phyloP scores from a whole-genome alignment of 2,797 vertebrate genomes.

The Cyclopterus lumpus region DNA sequence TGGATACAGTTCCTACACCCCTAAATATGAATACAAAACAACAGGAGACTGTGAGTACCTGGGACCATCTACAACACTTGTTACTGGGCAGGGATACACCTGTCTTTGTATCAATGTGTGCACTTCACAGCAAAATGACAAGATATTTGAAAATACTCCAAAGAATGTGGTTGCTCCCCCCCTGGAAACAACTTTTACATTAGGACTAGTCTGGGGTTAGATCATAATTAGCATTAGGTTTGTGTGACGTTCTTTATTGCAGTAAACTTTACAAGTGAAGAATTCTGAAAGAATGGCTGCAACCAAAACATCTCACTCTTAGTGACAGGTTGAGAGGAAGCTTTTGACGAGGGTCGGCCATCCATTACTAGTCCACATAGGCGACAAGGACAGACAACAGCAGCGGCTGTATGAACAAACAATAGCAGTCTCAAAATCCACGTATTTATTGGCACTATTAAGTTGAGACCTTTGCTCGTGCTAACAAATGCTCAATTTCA shows the following conservation, averaged over 20 bases:
- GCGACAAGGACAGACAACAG: neutral
- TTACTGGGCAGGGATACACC: neutral
- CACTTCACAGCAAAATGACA: neutral
- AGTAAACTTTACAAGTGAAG: neutral
- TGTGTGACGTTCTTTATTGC: neutral
- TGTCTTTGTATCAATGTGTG: conserved; percentile 5
- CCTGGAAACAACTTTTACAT: neutral
- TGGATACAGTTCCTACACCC: conserved; percentile 93
- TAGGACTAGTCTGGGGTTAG: neutral
- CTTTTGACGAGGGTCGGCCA: neutral
- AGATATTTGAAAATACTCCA: neutral
- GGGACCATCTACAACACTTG: neutral
- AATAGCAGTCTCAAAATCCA: neutral
- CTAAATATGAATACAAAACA: conserved; percentile 94
- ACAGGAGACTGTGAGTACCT: conserved; percentile 87
- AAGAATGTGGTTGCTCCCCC: neutral
- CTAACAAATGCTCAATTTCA: neutral
- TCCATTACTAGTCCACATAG: neutral
- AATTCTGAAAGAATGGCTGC: neutral
- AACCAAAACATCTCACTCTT: neutral
- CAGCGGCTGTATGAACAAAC: neutral
- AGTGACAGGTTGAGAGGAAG: neutral
- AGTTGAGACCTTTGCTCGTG: neutral
- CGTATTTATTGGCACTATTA: neutral
- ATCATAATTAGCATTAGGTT: neutral